These are phyloP conservation scores for Drosophila littoralis DNA, from an alignment of 1,140 invertebrate genomes.

Conservation along the genomic window DNA sequence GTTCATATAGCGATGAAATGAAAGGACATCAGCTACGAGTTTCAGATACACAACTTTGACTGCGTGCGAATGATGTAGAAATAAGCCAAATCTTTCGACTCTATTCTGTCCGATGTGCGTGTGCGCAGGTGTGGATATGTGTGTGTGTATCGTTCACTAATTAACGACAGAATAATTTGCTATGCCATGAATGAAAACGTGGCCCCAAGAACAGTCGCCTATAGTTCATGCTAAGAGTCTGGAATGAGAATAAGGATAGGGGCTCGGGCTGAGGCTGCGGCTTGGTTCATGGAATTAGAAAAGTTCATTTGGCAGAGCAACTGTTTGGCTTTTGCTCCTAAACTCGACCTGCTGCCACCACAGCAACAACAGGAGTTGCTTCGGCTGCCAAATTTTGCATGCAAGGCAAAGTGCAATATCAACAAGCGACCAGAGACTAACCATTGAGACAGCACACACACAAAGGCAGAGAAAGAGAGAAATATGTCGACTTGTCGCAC, in stretches of 20 bases:
- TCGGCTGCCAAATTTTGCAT: constrained; percentile 67
- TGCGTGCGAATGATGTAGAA: constrained; percentile 75
- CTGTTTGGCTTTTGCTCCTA: constrained; percentile 70
- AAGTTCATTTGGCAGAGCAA: constrained; percentile 77
- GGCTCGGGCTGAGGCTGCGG: background rate
- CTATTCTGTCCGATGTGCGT: background rate
- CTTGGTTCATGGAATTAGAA: constrained; percentile 59
- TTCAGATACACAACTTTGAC: constrained; percentile 29
- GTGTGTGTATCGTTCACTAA: constrained; percentile 66
- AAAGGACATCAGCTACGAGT: constrained; percentile 39
- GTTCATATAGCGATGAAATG: constrained; percentile 37
- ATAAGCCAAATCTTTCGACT: constrained; percentile 67
- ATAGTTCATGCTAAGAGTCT: constrained; percentile 14
- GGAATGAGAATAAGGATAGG: background rate
- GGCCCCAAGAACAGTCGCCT: constrained; percentile 7
- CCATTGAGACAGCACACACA: constrained; percentile 20
- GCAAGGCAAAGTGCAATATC: constrained; percentile 79
- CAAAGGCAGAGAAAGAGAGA: background rate
- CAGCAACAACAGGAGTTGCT: background rate
- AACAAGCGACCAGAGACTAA: constrained; percentile 54
- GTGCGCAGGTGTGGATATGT: constrained; percentile 1
- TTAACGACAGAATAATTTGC: constrained; percentile 81
- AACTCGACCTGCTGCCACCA: constrained; percentile 28
- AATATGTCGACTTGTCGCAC: constrained; percentile 74
- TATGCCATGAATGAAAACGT: constrained; percentile 60